These are phyloP conservation scores for Caenorhabditis zanzibari DNA, from an alignment of 2,888 invertebrate species.

Conservation along the genomic window DNA sequence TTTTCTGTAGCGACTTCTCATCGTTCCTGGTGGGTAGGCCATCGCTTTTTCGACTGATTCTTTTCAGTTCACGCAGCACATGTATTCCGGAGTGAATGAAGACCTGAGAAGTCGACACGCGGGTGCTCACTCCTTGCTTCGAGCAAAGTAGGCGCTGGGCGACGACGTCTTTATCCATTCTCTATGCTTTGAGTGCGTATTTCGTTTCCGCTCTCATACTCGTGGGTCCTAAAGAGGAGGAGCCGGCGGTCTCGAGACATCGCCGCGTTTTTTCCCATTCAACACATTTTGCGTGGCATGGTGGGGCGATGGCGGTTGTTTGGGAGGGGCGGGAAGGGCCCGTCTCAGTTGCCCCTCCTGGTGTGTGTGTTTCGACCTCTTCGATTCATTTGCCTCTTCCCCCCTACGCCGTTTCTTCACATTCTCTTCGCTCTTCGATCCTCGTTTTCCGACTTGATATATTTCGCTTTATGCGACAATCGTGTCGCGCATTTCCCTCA, in stretches of 20 bases:
- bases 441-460: slow-evolving; percentile 63
- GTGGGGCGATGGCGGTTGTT: slow-evolving; percentile 56
- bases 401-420: slow-evolving; percentile 35
- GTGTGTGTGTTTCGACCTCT: slow-evolving; percentile 63
- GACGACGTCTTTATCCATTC: slow-evolving; percentile 44
- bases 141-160: slow-evolving; percentile 23
- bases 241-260: slow-evolving; percentile 23
- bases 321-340: slow-evolving; percentile 46
- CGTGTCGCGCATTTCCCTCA: slow-evolving; percentile 46
- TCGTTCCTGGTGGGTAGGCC: slow-evolving; percentile 19
- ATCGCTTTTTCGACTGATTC: slow-evolving; percentile 40
- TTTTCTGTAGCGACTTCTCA: slow-evolving; percentile 10
- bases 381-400: slow-evolving; percentile 63
- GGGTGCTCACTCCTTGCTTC: neutral
- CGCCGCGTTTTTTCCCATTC: slow-evolving; percentile 49
- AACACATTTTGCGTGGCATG: slow-evolving; percentile 63
- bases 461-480: slow-evolving; percentile 60
- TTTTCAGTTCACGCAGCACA: slow-evolving; percentile 18
- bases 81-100: slow-evolving; percentile 37
- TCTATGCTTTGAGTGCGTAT: slow-evolving; percentile 43
- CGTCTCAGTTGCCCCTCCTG: slow-evolving; percentile 50
- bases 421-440: slow-evolving; percentile 44
- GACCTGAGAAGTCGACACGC: neutral
- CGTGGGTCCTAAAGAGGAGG: slow-evolving; percentile 41
- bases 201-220: slow-evolving; percentile 55